These are phyloP conservation scores for Chaunax sp. DNA, from an alignment of 2,797 vertebrate species.

Conservation along the genomic window DNA sequence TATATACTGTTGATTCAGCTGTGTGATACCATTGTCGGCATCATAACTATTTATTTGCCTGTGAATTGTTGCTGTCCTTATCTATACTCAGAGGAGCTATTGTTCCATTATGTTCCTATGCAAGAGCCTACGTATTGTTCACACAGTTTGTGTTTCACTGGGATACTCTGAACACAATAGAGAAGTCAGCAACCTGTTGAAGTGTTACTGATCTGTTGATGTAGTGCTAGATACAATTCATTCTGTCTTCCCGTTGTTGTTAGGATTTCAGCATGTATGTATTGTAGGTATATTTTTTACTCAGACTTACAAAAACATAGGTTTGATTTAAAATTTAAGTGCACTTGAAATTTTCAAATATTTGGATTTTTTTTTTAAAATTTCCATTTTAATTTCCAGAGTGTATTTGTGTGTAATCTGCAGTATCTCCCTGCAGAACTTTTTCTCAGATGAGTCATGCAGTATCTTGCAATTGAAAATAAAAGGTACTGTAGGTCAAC, in stretches of 20 bases:
- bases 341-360: constrained; percentile 18
- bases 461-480: constrained; percentile 19
- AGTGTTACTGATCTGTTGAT: constrained; percentile 80
- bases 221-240: constrained; percentile 65
- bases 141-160: constrained; percentile 71
- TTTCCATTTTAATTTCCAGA: constrained; percentile 18
- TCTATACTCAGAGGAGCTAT: constrained; percentile 73
- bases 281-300: constrained; percentile 11
- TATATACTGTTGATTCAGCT: constrained; percentile 82
- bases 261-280: constrained; percentile 28
- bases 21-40: constrained; percentile 80
- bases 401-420: constrained; percentile 33
- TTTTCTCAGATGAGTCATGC: constrained; percentile 49
- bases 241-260: constrained; percentile 53
- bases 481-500: constrained; percentile 10
- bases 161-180: constrained; percentile 74
- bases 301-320: background rate
- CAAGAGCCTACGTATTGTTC: constrained; percentile 61
- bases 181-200: constrained; percentile 76
- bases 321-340: constrained; percentile 13
- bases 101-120: constrained; percentile 77
- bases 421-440: constrained; percentile 43
- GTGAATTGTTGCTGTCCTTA: constrained; percentile 80
- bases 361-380: constrained; percentile 17
- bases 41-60: constrained; percentile 83